Conservation (phyloP, 2,113 vertebrate genomes). For the Cyanoramphus novaezelandiae region DNA sequence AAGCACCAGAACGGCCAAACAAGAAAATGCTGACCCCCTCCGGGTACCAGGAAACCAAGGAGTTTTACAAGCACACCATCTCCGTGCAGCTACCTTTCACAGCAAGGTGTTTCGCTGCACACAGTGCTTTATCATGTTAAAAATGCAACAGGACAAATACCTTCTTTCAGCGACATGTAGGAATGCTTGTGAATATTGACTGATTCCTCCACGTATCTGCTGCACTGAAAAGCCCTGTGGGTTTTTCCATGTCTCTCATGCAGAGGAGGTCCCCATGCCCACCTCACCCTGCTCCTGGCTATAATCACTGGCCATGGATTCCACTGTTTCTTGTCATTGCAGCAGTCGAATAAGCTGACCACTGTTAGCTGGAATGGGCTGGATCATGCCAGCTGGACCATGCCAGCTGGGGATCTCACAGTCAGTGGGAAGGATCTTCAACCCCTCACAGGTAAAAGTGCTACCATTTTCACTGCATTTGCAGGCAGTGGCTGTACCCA, state of each 20-base stretch:
- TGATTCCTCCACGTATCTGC: neutral
- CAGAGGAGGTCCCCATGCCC: neutral
- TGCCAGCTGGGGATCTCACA: fast-evolving
- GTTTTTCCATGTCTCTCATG: neutral
- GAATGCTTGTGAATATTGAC: neutral
- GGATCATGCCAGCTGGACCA: neutral
- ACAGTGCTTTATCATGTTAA: neutral
- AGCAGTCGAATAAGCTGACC: neutral
- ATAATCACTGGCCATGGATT: too few species aligned
- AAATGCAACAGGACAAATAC: neutral
- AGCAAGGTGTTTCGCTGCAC: neutral
- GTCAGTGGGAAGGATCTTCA: neutral
- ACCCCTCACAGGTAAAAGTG: neutral
- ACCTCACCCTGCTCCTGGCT: neutral
- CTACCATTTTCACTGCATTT: neutral
- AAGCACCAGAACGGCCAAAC: neutral
- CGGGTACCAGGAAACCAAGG: neutral
- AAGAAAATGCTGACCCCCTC: neutral
- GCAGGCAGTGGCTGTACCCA: neutral
- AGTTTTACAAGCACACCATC: neutral
- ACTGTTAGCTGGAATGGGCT: neutral
- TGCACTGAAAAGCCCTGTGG: neutral
- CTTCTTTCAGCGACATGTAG: neutral
- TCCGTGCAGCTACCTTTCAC: neutral
- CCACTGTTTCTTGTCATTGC: fast-evolving